phyloP scores from a whole-genome alignment of 2,113 vertebrate species.

The Dipodomys stephensi region DNA sequence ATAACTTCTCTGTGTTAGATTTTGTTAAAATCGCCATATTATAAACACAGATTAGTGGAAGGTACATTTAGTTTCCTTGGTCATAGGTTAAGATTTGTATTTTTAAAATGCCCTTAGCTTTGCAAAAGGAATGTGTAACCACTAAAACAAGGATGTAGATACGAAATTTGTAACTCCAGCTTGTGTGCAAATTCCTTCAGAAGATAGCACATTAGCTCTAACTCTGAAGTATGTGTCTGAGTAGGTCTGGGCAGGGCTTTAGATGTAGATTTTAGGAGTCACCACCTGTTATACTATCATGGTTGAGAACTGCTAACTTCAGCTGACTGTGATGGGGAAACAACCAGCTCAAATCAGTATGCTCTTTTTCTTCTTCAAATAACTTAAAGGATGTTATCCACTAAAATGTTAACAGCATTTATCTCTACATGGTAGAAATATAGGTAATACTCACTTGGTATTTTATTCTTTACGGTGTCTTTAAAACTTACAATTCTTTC shows the following conservation, averaged over 20 bases:
- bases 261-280: not conserved
- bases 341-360: not conserved
- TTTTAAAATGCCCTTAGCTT: not conserved
- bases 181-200: not conserved
- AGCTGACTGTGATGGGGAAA: not conserved
- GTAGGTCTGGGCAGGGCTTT: not conserved
- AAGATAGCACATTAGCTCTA: not conserved
- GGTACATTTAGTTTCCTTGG: not conserved
- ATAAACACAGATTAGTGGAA: not conserved
- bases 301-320: not conserved
- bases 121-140: not conserved
- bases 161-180: not conserved
- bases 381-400: not conserved
- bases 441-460: constrained; percentile 43
- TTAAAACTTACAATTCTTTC: not conserved
- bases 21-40: not conserved
- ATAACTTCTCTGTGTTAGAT: too few relatives aligned
- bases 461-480: constrained; percentile 33
- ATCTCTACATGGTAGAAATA: not conserved
- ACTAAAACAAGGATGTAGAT: constrained; percentile 19
- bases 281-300: not conserved
- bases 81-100: not conserved
- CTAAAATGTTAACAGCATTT: constrained; percentile 24
- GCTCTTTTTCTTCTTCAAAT: not conserved
- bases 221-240: not conserved